phyloP scores from a whole-genome alignment of 1,140 invertebrate genomes.

The Paracyclopina nana region DNA sequence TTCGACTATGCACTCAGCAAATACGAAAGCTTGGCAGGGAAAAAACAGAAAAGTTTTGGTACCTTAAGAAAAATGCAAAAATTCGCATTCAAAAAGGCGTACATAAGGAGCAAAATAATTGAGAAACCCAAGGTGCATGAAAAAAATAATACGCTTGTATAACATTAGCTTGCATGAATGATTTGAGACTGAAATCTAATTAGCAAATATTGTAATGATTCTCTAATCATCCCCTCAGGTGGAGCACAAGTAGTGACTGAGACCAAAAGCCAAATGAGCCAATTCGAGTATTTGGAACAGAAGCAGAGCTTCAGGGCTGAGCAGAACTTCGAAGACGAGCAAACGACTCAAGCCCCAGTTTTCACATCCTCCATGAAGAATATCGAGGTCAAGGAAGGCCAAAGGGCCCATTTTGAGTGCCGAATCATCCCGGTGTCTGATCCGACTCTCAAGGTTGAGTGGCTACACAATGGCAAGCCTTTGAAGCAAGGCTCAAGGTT shows the following conservation, averaged over 20 bases:
- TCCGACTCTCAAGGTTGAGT: conserved; percentile 86
- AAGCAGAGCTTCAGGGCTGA: not conserved
- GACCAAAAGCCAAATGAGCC: not conserved
- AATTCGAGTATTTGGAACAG: conserved; percentile 5
- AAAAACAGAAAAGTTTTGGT: too few species aligned
- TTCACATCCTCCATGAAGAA: conserved; percentile 77
- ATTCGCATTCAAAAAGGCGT: too few species aligned
- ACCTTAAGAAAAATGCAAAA: too few species aligned
- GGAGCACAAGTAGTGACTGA: not conserved
- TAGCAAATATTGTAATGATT: not conserved
- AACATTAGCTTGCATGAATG: too few species aligned
- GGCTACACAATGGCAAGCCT: conserved; percentile 82
- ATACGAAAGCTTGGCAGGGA: too few species aligned
- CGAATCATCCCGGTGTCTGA: conserved; percentile 88
- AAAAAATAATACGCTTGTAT: too few species aligned
- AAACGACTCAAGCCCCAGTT: conserved; percentile 63
- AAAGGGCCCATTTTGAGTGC: conserved; percentile 87
- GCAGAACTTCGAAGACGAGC: conserved; percentile 22
- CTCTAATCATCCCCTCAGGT: not conserved
- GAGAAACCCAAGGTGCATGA: too few species aligned
- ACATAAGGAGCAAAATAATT: too few species aligned
- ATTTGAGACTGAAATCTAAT: too few species aligned
- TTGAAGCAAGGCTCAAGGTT: conserved; percentile 62
- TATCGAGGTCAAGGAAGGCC: conserved; percentile 78
- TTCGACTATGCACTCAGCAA: too few species aligned